Evolutionary conservation across 2,888 invertebrate species (phyloP), one percentile per base, ranked within the genome.

Genomic region (Luperina testacea): DNA sequence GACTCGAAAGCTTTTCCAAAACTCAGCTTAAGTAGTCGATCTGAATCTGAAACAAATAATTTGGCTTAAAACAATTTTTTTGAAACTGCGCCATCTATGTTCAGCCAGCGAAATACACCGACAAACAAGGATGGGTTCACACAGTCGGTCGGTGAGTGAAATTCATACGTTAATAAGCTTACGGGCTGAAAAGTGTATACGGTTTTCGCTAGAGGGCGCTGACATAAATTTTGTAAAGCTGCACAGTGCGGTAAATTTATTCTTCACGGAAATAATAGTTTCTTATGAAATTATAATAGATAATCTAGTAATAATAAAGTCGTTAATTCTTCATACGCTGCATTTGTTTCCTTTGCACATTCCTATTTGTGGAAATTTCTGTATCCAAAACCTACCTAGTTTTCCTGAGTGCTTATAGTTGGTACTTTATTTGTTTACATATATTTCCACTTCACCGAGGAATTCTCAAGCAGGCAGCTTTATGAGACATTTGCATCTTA

Each of bases 1-100:
- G 98, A 97, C 90, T 97, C 97, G 92, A 95, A 97, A 61, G 95
- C 97, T 94, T 96, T 97, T 84, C 94, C 97, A 88, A 95, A 97
- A 93, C 97, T 97, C 80, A 97, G 88, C 90, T 96, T 97, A 80
- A 96, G 91, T 67, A 96, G 92, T 15, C 96, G 95, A 90, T 97
- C 97, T 8, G 96, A 96, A 94, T 97, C 97, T 97, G 95, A 77
- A 95, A 95, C 88, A 91, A 92, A 87, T 78, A 79, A 24, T 27
- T 72, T 45, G 9, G 2, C 17, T 75, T 53, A 63, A 75, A 71
- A 77, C 7, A 0, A 0, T 15, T 65, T 70, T 57, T 70, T 70
- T 57, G 70, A 27, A 77, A 72, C 53, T 85, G 61, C 91, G 93
- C 91, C 93, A 93, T 92, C 94, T 94, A 80, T 80, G 76, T 61